Base-by-base conservation (phyloP, 2,888 invertebrate genomes). In the Zaprionus lineosus region DNA sequence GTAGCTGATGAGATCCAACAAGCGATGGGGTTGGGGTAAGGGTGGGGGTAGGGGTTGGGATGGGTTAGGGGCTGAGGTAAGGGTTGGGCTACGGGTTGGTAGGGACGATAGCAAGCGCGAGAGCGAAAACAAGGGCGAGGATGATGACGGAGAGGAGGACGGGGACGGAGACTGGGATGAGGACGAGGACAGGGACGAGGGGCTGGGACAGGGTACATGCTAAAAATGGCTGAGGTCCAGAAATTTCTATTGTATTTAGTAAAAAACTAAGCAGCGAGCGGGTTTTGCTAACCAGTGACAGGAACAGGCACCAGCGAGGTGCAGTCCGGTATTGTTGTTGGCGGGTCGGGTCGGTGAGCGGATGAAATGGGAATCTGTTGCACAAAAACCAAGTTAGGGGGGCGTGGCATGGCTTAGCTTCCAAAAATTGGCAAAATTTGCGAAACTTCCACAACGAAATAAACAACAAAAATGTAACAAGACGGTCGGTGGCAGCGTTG, bases 161-260 rank as follows among this genome's bases (percentile, higher is more conserved):
- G 26, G 7, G 9, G 3, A 0, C 14, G 2, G 31, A 11, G 14
- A 0, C n/a, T n/a, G n/a, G n/a, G n/a, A n/a, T n/a, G n/a, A n/a
- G n/a, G n/a, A n/a, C n/a, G n/a, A n/a, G n/a, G n/a, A n/a, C n/a
- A n/a, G n/a, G n/a, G n/a, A n/a, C n/a, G n/a, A 1, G 7, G 1
- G 4, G 5, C 3, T 2, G n/a, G n/a, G n/a, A 7, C n/a, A 8
- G 4, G 8, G 24, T 2, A 8, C n/a, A 24, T 29, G 29, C 12
- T 11, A 12, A 9, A 6, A 1, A 12, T 33, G 11, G 36, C 26
- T 51, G 15, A 47, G 44, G 58, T 64, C 40, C 64, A 48, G 70
- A 43, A 41, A 69, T 70, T 70, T 67, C 52, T 47, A 69, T 69
- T 70, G 70, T 67, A 67, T 70, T 70, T 64, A 53, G 47, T 33